These are phyloP conservation scores for Proctacanthus coquilletti DNA, from an alignment of 1,140 invertebrate species.

Conservation along the genomic window DNA sequence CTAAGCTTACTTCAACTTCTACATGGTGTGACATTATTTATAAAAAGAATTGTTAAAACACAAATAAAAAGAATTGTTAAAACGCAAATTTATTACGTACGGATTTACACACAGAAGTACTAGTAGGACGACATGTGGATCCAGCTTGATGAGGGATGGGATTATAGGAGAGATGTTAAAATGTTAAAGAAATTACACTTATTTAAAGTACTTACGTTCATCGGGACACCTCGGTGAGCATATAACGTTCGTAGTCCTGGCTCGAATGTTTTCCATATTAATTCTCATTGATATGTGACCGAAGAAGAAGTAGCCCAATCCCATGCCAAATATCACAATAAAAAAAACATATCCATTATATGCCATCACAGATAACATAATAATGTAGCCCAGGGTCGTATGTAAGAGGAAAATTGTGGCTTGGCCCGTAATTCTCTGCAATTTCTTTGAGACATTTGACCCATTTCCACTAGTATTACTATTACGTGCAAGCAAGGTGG, in stretches of 20 bases:
- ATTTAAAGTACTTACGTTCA: too few species aligned
- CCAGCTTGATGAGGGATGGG: too few species aligned
- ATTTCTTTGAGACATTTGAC: neutral
- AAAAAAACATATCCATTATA: slow-evolving; percentile 65
- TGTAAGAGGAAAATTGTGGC: slow-evolving; percentile 19
- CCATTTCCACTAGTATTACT: neutral
- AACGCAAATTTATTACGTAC: too few species aligned
- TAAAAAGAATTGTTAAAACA: too few species aligned
- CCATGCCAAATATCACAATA: slow-evolving; percentile 49
- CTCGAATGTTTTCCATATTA: slow-evolving; percentile 28
- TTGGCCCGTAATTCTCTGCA: slow-evolving; percentile 11
- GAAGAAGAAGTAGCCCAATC: slow-evolving; percentile 48
- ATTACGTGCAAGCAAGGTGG: slow-evolving; percentile 1
- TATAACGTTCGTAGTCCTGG: slow-evolving; percentile 19
- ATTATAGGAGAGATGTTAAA: too few species aligned
- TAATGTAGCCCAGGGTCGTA: slow-evolving; percentile 44
- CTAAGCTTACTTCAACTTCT: too few species aligned
- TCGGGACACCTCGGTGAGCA: too few species aligned
- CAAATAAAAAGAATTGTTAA: too few species aligned
- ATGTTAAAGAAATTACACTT: too few species aligned
- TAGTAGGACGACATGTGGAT: too few species aligned
- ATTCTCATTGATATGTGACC: slow-evolving; percentile 28
- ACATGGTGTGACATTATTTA: too few species aligned
- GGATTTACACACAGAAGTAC: too few species aligned
- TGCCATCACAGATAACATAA: slow-evolving; percentile 71